Base-by-base conservation (phyloP, 2,888 invertebrate genomes). In the Netelia fuscicornis region DNA sequence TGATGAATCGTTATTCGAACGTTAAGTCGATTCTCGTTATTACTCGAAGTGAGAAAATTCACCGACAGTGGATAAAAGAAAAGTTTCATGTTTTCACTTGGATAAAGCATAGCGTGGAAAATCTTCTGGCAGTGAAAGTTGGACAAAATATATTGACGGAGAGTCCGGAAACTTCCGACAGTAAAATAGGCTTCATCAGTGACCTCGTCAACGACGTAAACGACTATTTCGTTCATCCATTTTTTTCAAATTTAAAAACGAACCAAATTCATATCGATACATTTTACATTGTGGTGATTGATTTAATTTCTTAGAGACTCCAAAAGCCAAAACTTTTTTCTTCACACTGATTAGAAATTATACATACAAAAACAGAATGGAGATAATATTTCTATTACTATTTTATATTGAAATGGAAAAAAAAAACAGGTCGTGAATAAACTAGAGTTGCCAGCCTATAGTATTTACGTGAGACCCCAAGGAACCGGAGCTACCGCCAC, bases 21-120 rank as follows among this genome's bases (percentile, higher is more conserved):
- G 92, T 93, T 0, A 91, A 90, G 80, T 84, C 94, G 23, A 89
- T 94, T 20, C 88, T 94, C 60, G 91, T 94, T 0, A 86, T 94
- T 42, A 92, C 94, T 0, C 91, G 91, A 78, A 90, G 91, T 6
- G 90, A 91, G 68, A 88, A 92, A n/a, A 84, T 89, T 11, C 94
- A 94, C 81, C 86, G 90, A 52, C 79, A 88, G 23, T 92, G 91
- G 90, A 89, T 94, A 56, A 82, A 85, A 23, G 89, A 92, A 11
- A 92, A 90, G 71, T 92, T 92, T 83, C 86, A 91, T 60, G 86
- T 91, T 30, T 89, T 88, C 30, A 89, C 88, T 3, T 92, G 91
- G 89, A 84, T 90, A 1, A 90, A 88, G 54, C 86, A 89, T 44
- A 91, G 90, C 48, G 48, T 88, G 8, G 89, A 90, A n/a, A 84